Evolutionary conservation across 2,113 vertebrate species (phyloP).

Genomic region (Harpagus bidentatus): DNA sequence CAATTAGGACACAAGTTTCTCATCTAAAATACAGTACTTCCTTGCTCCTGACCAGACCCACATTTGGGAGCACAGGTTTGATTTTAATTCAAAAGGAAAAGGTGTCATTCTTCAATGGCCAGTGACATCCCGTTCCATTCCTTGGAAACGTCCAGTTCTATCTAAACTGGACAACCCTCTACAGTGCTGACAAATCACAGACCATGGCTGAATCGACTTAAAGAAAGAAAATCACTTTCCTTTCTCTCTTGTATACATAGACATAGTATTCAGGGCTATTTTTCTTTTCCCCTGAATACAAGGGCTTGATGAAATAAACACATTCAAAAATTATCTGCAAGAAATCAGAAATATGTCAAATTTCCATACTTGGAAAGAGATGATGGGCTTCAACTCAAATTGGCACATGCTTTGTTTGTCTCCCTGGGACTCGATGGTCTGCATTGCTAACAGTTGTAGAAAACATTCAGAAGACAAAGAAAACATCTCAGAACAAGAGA

Average conservation of each 20-base stretch:
- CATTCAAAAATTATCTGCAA: slow-evolving; percentile 28
- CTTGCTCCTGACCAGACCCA: neutral
- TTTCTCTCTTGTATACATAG: neutral
- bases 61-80: neutral
- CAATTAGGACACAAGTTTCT: neutral
- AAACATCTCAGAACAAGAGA: neutral
- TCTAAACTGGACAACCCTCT: neutral
- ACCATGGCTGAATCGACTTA: neutral
- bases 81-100: slow-evolving; percentile 9
- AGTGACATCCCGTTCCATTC: neutral
- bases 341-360: slow-evolving; percentile 46
- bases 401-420: slow-evolving; percentile 57
- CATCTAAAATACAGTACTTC: neutral
- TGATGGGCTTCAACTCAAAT: slow-evolving; percentile 44
- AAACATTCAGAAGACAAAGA: slow-evolving; percentile 2
- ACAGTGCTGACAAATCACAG: slow-evolving; percentile 3
- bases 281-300: neutral
- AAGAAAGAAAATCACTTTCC: neutral
- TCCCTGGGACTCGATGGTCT: neutral
- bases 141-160: neutral
- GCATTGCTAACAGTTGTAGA: slow-evolving; percentile 1
- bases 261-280: neutral
- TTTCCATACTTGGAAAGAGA: slow-evolving; percentile 45
- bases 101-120: neutral
- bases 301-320: slow-evolving; percentile 38